Percentiles rank a stretch among this genome's conserved stretches.
These are phyloP conservation scores for Labroides dimidiatus DNA, from an alignment of 2,797 vertebrate genomes.

Conservation along the genomic window DNA sequence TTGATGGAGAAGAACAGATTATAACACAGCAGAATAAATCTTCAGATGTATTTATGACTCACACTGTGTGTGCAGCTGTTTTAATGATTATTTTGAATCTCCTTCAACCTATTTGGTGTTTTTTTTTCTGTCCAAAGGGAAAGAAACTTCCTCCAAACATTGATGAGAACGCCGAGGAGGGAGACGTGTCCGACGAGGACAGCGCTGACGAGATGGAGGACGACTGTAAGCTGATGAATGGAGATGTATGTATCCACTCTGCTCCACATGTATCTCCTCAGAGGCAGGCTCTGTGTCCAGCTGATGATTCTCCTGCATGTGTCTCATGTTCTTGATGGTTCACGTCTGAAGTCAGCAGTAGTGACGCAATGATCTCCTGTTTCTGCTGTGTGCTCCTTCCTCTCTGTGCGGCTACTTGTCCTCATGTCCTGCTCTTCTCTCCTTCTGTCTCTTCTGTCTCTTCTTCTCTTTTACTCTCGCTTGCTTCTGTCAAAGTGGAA, in stretches of 20 bases:
- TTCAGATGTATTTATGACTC: too few relatives aligned
- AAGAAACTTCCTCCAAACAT: conserved; percentile 96
- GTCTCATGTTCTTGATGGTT: conserved; percentile 23
- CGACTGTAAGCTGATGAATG: conserved; percentile 96
- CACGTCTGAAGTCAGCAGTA: background rate
- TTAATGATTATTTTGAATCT: background rate
- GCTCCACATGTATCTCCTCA: background rate
- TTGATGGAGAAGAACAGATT: too few relatives aligned
- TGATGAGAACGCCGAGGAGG: conserved; percentile 94
- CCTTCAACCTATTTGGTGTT: background rate
- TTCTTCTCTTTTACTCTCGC: conserved; percentile 58
- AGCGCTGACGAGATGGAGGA: conserved; percentile 98
- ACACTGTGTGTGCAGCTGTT: background rate
- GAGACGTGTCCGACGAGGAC: conserved; percentile 98
- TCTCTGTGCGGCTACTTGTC: conserved; percentile 40
- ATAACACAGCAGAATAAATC: too few relatives aligned
- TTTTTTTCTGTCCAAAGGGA: conserved; percentile 81
- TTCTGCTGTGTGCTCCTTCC: conserved; percentile 27
- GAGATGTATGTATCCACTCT: conserved; percentile 88
- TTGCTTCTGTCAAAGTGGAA: conserved; percentile 81
- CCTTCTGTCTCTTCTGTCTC: conserved; percentile 39
- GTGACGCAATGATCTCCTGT: conserved; percentile 9
- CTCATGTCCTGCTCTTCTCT: conserved; percentile 62
- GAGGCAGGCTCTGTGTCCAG: conserved; percentile 1
- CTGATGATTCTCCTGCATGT: background rate